phyloP scores from a whole-genome alignment of 2,113 vertebrate species.

The Anseranas semipalmata region DNA sequence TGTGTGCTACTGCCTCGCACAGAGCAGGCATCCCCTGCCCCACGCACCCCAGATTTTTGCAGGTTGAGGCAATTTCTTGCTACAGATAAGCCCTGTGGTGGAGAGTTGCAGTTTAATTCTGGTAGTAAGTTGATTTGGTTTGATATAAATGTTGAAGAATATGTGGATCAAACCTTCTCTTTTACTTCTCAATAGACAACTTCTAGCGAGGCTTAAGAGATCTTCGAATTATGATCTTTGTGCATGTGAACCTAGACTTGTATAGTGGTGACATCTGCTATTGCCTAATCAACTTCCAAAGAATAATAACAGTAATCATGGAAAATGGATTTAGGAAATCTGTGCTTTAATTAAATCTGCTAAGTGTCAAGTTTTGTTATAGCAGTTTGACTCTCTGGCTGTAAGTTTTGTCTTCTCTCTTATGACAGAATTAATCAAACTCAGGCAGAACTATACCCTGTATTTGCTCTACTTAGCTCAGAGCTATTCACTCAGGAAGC shows the following conservation, averaged over 20 bases:
- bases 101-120: background rate
- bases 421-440: constrained; percentile 24
- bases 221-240: constrained; percentile 22
- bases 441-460: constrained; percentile 23
- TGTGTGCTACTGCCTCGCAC: background rate
- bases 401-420: constrained; percentile 7
- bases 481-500: background rate
- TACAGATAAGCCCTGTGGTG: background rate
- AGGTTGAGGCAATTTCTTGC: background rate
- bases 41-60: background rate
- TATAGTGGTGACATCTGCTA: constrained; percentile 54
- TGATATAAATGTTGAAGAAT: background rate
- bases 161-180: background rate
- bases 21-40: accelerated
- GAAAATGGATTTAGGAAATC: constrained; percentile 65
- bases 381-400: background rate
- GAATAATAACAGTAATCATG: constrained; percentile 58
- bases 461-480: background rate
- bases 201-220: constrained; percentile 17
- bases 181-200: background rate
- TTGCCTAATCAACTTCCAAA: constrained; percentile 52
- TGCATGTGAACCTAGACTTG: constrained; percentile 44
- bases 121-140: background rate
- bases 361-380: constrained; percentile 30
- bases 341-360: constrained; percentile 65